These are phyloP conservation scores for Carcinoscorpius rotundicauda DNA, from an alignment of 1,140 invertebrate genomes.

Conservation along the genomic window DNA sequence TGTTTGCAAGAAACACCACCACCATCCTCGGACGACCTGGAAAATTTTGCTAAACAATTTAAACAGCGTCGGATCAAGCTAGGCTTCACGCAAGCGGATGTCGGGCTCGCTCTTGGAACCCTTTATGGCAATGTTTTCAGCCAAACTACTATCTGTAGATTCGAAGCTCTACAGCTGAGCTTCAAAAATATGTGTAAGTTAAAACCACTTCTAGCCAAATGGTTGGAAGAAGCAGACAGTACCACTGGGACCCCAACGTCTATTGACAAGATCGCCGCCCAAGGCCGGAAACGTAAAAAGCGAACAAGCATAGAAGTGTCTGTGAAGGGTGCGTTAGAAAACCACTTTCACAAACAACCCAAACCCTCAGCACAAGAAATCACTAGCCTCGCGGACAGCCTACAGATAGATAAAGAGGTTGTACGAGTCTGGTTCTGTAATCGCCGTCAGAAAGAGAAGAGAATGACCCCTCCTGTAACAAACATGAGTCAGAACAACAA, in stretches of 20 bases:
- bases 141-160: conserved; percentile 98
- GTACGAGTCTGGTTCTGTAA: conserved; percentile 96
- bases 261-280: conserved; percentile 96
- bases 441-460: conserved; percentile 79
- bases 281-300: conserved; percentile 92
- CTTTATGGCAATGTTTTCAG: conserved; percentile 99
- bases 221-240: conserved; percentile 97
- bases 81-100: conserved; percentile 96
- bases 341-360: conserved; percentile 98
- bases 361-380: conserved; percentile 99
- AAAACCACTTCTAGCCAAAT: conserved; percentile 95
- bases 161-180: conserved; percentile 94
- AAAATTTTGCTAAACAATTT: conserved; percentile 98
- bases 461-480: conserved; percentile 59
- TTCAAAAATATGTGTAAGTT: conserved; percentile 99
- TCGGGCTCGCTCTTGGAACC: conserved; percentile 92
- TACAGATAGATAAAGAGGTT: conserved; percentile 94
- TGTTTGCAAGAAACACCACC: conserved; percentile 49
- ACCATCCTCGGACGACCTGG: conserved; percentile 92
- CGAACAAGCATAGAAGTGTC: conserved; percentile 97
- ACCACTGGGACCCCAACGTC: conserved; percentile 97
- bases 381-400: conserved; percentile 74
- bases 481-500: too few species aligned
- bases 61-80: conserved; percentile 98
- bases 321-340: conserved; percentile 93